These are phyloP conservation scores for Drosophila mimetica DNA, from an alignment of 2,888 invertebrate species.

Conservation along the genomic window DNA sequence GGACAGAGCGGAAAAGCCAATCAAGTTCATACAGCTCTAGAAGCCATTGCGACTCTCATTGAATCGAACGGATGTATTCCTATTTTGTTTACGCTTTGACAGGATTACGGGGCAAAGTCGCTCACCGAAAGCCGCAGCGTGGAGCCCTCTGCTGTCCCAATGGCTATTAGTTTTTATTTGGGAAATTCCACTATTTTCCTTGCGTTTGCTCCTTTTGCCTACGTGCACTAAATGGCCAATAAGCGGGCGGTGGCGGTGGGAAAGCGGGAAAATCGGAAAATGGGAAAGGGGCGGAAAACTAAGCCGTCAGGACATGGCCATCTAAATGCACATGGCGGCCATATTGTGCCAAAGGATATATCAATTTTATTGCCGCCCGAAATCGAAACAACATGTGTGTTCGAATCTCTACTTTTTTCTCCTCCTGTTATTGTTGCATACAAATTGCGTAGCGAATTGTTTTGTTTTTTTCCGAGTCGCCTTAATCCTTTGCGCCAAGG, in stretches of 20 bases:
- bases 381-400: constrained; percentile 63
- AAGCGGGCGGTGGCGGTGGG: constrained; percentile 51
- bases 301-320: constrained; percentile 61
- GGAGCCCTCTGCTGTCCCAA: constrained; percentile 23
- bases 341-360: constrained; percentile 73
- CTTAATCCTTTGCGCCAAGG: constrained; percentile 58
- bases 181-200: constrained; percentile 66
- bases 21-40: constrained; percentile 43
- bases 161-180: constrained; percentile 79
- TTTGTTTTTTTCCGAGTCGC: constrained; percentile 27
- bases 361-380: constrained; percentile 76
- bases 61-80: constrained; percentile 43
- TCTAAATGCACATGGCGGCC: constrained; percentile 63
- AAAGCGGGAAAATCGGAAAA: too few species aligned
- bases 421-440: constrained; percentile 46
- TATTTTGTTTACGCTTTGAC: constrained; percentile 80
- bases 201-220: constrained; percentile 57
- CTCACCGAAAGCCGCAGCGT: constrained; percentile 48
- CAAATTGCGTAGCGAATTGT: constrained; percentile 66
- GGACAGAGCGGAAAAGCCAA: constrained; percentile 33
- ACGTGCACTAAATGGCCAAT: constrained; percentile 81
- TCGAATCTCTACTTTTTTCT: constrained; percentile 34
- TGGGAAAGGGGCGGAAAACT: constrained; percentile 53
- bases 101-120: constrained; percentile 74
- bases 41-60: constrained; percentile 30